Conservation (phyloP, 2,113 vertebrate genomes). For the Pseudopipra pipra region DNA sequence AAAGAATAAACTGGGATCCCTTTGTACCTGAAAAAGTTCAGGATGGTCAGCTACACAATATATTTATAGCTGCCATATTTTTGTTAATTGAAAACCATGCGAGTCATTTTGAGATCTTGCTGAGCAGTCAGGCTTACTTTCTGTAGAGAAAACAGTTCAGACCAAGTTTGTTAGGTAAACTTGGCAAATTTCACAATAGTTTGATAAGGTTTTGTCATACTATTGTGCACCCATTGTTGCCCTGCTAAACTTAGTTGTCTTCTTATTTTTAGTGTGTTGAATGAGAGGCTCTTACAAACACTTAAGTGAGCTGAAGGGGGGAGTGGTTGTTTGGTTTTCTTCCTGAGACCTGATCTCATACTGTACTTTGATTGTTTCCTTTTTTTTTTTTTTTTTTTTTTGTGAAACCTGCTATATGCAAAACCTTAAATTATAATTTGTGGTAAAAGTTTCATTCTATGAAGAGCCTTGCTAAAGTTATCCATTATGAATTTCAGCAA, state of each 20-base stretch:
- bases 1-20: not conserved
- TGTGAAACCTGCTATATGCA: not conserved
- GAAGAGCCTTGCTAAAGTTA: not conserved
- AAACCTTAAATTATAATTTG: not conserved
- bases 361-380: not conserved
- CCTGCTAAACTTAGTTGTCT: not conserved
- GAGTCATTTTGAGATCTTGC: not conserved
- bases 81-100: not conserved
- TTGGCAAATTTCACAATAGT: not conserved
- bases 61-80: not conserved
- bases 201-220: not conserved
- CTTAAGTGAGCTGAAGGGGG: accelerated
- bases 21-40: not conserved
- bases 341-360: not conserved
- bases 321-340: not conserved
- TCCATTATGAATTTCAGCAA: not conserved
- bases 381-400: not conserved
- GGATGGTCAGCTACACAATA: not conserved
- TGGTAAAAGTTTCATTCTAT: not conserved
- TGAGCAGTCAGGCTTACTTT: not conserved
- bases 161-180: not conserved
- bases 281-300: not conserved
- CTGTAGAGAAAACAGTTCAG: not conserved
- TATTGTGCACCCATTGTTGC: not conserved
- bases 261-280: not conserved